Conservation (phyloP, 2,113 vertebrate species). For the Microtus oregoni region DNA sequence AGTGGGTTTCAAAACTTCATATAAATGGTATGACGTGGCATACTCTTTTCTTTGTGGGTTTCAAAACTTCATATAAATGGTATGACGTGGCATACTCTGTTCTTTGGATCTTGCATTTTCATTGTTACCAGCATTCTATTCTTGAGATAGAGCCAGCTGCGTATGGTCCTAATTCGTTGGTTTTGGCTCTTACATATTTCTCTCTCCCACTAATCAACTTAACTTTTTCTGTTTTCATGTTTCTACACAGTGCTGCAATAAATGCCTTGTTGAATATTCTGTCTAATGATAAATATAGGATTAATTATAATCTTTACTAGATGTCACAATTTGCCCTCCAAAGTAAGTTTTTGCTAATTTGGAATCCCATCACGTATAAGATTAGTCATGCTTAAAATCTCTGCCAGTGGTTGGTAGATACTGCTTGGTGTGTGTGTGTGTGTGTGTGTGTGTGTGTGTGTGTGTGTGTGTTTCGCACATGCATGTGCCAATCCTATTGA, state of each 20-base stretch:
- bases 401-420: conserved; percentile 5
- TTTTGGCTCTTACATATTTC: neutral
- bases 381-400: neutral
- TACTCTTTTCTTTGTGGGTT: neutral
- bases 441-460: neutral
- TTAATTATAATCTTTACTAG: neutral
- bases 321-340: conserved; percentile 25
- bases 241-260: neutral
- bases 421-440: neutral
- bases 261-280: neutral
- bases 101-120: neutral
- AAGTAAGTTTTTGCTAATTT: conserved; percentile 61
- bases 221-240: conserved; percentile 33
- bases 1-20: neutral
- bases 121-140: neutral
- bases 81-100: neutral
- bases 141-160: neutral
- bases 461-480: neutral
- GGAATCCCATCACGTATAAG: conserved; percentile 7
- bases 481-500: neutral
- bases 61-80: neutral
- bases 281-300: conserved; percentile 52
- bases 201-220: neutral
- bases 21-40: neutral
- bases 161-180: neutral